Base-by-base conservation (phyloP, 2,888 invertebrate genomes). In the Torymus texanus region DNA sequence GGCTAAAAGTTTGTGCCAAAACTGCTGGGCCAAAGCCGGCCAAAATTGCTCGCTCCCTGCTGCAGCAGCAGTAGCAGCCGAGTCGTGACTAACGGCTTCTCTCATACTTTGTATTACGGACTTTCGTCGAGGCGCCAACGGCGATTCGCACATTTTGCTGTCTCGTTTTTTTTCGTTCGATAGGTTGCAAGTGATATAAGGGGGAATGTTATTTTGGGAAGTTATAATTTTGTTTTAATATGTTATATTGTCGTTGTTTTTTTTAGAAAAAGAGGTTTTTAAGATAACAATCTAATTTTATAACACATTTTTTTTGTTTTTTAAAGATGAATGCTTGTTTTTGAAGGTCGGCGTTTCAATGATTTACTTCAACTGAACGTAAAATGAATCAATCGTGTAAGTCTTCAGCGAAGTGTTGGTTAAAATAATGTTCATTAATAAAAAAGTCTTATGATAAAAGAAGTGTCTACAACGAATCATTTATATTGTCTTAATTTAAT, bases 1-100 rank as follows among this genome's bases (percentile, higher is more conserved):
- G 68, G 51, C 66, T 21, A 24, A 71, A 58, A 29, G 68, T 70
- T 70, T 70, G 59, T 75, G 71, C 75, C 79, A 75, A 71, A 75
- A 71, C 14, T 71, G 68, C 2, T 53, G 55, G 29, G 53, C 75
- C 55, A 79, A 75, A 78, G 16, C 24, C 62, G 63, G 68, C 70
- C 78, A 63, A 79, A 78, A 59, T 56, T 56, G 53, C 41, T 55
- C 11, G 21, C 8, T 41, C 41, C 8, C 41, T 41, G 29, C 29
- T 2, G 29, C 29, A 29, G 41, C 41, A 41, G 41, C 41, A 41
- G 5, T 53, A 21, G 3, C 3, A 1, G 10, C n/a, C 56, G 29
- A 61, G 62, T 53, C 53, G 29, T 24, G 62, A 53, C 61, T 50
- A 63, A 62, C 53, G 53, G 73, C 72, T 29, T 41, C 41, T 41